These are phyloP conservation scores for Simalia tracyae DNA, from an alignment of 2,797 vertebrate genomes.

Conservation along the genomic window DNA sequence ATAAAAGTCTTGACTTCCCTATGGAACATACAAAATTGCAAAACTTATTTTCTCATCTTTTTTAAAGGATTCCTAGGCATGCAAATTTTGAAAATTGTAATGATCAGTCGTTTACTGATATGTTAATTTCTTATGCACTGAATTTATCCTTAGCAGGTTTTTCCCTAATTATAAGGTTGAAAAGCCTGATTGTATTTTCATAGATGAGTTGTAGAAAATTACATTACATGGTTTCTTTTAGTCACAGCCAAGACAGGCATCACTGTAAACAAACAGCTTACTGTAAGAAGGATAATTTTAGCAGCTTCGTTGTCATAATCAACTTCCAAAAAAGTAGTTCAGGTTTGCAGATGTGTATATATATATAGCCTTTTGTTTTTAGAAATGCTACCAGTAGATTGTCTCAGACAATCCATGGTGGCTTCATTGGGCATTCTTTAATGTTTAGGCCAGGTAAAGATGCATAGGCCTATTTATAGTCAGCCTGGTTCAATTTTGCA, in stretches of 20 bases:
- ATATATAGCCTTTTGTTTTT: neutral
- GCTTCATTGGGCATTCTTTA: neutral
- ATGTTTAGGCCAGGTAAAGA: neutral
- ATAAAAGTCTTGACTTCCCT: slow-evolving; percentile 9
- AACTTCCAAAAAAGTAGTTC: slow-evolving; percentile 21
- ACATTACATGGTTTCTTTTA: slow-evolving; percentile 55
- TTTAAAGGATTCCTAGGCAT: slow-evolving; percentile 58
- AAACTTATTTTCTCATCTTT: slow-evolving; percentile 34
- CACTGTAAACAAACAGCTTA: slow-evolving; percentile 62
- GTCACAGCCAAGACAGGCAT: slow-evolving; percentile 53
- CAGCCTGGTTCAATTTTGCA: neutral
- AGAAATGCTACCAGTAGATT: neutral
- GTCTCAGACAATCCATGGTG: neutral
- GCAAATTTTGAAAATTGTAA: slow-evolving; percentile 65
- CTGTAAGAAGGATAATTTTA: slow-evolving; percentile 58
- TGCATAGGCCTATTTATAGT: neutral
- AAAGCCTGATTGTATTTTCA: slow-evolving; percentile 65
- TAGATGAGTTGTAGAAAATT: slow-evolving; percentile 66
- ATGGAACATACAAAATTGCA: slow-evolving; percentile 32
- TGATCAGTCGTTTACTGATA: slow-evolving; percentile 65
- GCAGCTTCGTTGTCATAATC: slow-evolving; percentile 24
- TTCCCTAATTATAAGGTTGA: slow-evolving; percentile 64
- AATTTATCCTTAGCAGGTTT: slow-evolving; percentile 66
- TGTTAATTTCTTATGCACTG: slow-evolving; percentile 67
- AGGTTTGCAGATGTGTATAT: slow-evolving; percentile 17